Evolutionary conservation across 2,113 vertebrate genomes (phyloP).

Genomic region (Sorex araneus): DNA sequence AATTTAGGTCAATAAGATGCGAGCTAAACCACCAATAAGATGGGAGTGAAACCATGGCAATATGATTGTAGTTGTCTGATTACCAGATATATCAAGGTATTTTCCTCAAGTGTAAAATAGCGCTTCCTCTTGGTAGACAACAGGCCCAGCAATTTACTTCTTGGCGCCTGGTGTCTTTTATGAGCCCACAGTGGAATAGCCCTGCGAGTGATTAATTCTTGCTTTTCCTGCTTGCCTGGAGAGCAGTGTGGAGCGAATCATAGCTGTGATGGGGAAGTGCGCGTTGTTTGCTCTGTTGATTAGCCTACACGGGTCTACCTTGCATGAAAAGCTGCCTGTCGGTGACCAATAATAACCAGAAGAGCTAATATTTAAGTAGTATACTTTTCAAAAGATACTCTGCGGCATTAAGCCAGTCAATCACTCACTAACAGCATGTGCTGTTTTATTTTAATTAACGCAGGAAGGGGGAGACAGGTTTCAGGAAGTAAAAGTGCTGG

Average conservation of each 20-base stretch:
- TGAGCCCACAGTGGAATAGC: background rate
- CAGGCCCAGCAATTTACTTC: slow-evolving; percentile 5
- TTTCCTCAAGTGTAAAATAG: slow-evolving; percentile 23
- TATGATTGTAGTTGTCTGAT: slow-evolving; percentile 1
- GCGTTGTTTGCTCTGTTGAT: slow-evolving; percentile 43
- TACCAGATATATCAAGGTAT: background rate
- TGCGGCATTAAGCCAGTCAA: slow-evolving; percentile 32
- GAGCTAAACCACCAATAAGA: slow-evolving; percentile 20
- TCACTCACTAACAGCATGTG: slow-evolving; percentile 32
- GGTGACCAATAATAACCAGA: slow-evolving; percentile 2
- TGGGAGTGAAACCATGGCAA: slow-evolving; percentile 23
- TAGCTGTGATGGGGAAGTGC: background rate
- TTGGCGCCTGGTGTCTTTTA: background rate
- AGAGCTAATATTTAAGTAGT: background rate
- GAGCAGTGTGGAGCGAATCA: slow-evolving; percentile 10
- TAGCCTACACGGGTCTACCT: slow-evolving; percentile 17
- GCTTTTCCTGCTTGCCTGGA: background rate
- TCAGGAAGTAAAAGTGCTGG: background rate
- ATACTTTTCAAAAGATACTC: slow-evolving; percentile 5
- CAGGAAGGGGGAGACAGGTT: background rate
- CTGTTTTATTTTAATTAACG: background rate
- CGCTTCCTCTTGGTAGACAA: slow-evolving; percentile 11
- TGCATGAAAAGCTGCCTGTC: slow-evolving; percentile 19
- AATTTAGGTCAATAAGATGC: background rate
- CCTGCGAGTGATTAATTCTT: background rate